A percentile compares a stretch with the other conserved stretches of the same genome.
Conservation (phyloP, 2,888 invertebrate genomes). For the Anoplius nigerrimus region DNA sequence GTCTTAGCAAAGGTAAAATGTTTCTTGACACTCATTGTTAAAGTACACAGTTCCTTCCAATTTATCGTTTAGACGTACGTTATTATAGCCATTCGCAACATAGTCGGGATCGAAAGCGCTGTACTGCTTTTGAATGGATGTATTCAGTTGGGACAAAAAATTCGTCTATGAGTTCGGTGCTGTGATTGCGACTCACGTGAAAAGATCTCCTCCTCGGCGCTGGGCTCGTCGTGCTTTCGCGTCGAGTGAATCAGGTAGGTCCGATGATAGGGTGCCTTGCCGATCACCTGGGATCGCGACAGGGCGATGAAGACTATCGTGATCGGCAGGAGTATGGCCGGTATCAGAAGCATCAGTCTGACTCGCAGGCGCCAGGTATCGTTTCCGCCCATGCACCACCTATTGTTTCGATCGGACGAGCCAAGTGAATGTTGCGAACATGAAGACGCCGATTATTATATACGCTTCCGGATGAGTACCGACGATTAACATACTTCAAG, state of each 20-base stretch:
- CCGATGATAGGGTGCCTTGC: conserved; percentile 48
- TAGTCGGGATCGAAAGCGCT: not conserved
- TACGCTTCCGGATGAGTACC: not conserved
- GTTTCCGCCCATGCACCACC: conserved; percentile 76
- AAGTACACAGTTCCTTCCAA: too few relatives aligned
- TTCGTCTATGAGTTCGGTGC: not conserved
- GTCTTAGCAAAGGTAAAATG: too few relatives aligned
- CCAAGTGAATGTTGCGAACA: not conserved
- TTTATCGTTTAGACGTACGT: not conserved
- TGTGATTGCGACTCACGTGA: conserved; percentile 40
- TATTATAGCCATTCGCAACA: not conserved
- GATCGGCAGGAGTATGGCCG: conserved; percentile 70
- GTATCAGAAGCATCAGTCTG: conserved; percentile 73
- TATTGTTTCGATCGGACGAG: not conserved
- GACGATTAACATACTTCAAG: conserved; percentile 69
- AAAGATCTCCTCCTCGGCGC: conserved; percentile 22
- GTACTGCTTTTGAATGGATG: too few relatives aligned
- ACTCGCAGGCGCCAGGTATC: conserved; percentile 73
- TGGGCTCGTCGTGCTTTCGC: conserved; percentile 30
- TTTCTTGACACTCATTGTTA: too few relatives aligned
- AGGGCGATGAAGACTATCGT: conserved; percentile 68
- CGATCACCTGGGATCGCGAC: conserved; percentile 62
- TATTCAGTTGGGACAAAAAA: too few relatives aligned
- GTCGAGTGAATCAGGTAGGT: conserved; percentile 15
- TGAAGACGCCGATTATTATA: not conserved